A percentile compares a stretch with the other conserved stretches of the same genome.
Evolutionary conservation across 2,797 vertebrate species (phyloP).

Genomic region (Falco cherrug): DNA sequence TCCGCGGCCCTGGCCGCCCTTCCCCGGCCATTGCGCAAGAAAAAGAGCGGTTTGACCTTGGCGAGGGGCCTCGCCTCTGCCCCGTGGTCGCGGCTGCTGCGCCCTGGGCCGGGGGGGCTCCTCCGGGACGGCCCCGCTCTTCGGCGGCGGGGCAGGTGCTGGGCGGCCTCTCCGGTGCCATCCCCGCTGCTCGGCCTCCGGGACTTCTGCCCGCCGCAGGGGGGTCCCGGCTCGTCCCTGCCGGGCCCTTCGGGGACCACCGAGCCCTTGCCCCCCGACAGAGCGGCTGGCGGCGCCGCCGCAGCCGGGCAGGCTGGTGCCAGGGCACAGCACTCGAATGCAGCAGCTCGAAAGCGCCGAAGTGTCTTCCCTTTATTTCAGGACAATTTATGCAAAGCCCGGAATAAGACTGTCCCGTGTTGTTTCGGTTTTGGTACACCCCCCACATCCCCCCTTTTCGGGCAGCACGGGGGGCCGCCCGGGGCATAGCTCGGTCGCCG

Average conservation of each 20-base stretch:
- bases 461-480: no score
- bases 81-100: background rate
- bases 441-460: no score
- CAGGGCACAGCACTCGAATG: background rate
- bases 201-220: background rate
- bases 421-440: rapidly evolving
- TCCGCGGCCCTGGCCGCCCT: no score
- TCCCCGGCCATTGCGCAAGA: background rate
- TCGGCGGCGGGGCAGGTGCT: background rate
- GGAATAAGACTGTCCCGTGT: rapidly evolving
- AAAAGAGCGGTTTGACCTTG: background rate
- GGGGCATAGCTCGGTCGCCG: background rate
- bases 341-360: background rate
- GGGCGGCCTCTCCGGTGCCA: background rate
- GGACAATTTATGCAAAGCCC: background rate
- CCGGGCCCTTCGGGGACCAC: rapidly evolving
- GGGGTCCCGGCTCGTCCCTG: background rate
- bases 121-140: background rate
- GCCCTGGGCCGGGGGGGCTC: background rate
- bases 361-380: background rate
- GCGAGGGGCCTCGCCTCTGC: background rate
- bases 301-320: background rate
- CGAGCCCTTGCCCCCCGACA: background rate
- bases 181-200: background rate
- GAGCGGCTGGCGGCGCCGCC: background rate